These are phyloP conservation scores for Sprattus sprattus DNA, from an alignment of 2,113 vertebrate species.

Conservation along the genomic window DNA sequence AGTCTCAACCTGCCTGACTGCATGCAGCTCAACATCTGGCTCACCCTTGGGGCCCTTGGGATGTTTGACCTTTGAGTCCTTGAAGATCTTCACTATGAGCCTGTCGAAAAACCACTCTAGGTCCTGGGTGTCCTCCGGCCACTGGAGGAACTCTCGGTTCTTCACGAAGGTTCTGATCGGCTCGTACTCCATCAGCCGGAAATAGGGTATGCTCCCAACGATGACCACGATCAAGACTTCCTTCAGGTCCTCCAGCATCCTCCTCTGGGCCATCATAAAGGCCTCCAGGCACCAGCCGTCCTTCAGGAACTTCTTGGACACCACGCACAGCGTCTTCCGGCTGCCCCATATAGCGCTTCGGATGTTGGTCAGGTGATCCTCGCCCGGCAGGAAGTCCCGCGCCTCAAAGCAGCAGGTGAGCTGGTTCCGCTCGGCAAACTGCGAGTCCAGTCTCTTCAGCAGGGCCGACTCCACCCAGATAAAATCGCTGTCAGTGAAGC, in stretches of 20 bases:
- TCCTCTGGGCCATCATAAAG: conserved; percentile 80
- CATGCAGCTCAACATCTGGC: conserved; percentile 34
- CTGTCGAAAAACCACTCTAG: conserved; percentile 81
- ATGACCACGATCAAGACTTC: conserved; percentile 80
- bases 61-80: conserved; percentile 60
- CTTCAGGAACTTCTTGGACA: conserved; percentile 84
- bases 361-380: conserved; percentile 83
- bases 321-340: conserved; percentile 80
- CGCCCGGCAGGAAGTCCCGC: conserved; percentile 86
- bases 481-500: conserved; percentile 82
- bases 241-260: conserved; percentile 73
- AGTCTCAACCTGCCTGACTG: conserved; percentile 7
- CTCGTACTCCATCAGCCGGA: conserved; percentile 79
- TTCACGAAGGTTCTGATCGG: conserved; percentile 73
- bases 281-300: conserved; percentile 92
- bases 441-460: conserved; percentile 77
- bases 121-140: conserved; percentile 88
- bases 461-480: conserved; percentile 82
- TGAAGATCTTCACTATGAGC: conserved; percentile 73
- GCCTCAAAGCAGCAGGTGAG: conserved; percentile 86
- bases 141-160: conserved; percentile 74
- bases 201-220: conserved; percentile 80
- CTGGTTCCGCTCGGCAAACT: conserved; percentile 78
- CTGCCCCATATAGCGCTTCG: conserved; percentile 81
- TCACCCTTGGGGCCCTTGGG: background rate